A percentile compares a stretch with the other conserved stretches of the same genome.
These are phyloP conservation scores for Platichthys stellatus DNA, from an alignment of 2,113 vertebrate genomes.

Conservation along the genomic window DNA sequence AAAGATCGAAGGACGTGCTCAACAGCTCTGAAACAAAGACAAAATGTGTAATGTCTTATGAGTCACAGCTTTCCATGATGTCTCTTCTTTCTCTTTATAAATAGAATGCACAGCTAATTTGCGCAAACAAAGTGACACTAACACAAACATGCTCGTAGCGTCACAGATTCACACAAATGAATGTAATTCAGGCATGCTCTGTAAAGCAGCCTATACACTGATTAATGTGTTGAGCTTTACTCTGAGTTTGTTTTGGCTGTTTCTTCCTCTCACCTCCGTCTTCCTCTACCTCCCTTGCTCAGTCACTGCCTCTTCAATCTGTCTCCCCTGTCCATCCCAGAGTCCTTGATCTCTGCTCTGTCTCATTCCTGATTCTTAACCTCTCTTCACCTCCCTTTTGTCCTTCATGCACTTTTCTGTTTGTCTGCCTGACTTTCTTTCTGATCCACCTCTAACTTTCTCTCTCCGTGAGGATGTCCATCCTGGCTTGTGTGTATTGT, in stretches of 20 bases:
- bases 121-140: conserved; percentile 10
- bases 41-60: conserved; percentile 7
- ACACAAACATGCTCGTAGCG: conserved; percentile 24
- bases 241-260: neutral
- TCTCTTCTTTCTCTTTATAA: conserved; percentile 41
- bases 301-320: neutral
- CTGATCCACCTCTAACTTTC: neutral
- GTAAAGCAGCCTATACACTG: conserved; percentile 35
- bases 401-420: neutral
- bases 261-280: neutral
- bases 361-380: conserved; percentile 16
- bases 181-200: conserved; percentile 46
- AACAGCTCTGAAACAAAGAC: conserved; percentile 33
- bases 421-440: neutral
- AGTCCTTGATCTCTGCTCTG: conserved; percentile 1
- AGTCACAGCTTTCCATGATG: conserved; percentile 31
- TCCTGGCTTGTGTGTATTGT: conserved; percentile 4
- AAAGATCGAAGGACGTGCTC: conserved; percentile 40
- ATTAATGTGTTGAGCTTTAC: conserved; percentile 29
- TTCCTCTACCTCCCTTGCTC: conserved; percentile 15
- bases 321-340: conserved; percentile 8
- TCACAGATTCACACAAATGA: conserved; percentile 39
- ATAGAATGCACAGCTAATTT: conserved; percentile 13
- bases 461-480: conserved; percentile 1
- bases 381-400: conserved; percentile 29